Base-by-base conservation (phyloP, 1,140 invertebrate genomes). In the Argopecten irradians region DNA sequence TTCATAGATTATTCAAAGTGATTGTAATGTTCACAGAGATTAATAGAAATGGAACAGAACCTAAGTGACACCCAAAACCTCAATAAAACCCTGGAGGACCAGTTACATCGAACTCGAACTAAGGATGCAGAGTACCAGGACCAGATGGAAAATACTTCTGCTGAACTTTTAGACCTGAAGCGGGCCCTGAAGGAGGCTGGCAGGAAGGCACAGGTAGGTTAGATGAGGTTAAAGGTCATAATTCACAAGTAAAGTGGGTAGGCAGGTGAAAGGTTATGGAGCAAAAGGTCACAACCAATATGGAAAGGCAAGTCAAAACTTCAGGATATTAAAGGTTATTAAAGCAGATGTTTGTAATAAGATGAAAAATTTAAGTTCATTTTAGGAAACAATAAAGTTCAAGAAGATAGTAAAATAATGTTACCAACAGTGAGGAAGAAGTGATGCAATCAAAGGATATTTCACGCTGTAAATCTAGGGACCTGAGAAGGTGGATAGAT, bases 51-150 rank as follows among this genome's bases (percentile, higher is more conserved):
- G 82, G 93, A 95, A 87, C 82, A 93, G 0, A 91, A 92, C 1
- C 85, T 95, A 82, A 82, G 87, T 9, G 88, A 93, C 43, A 90
- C 92, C 19, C 89, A 94, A 41, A 92, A 94, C 34, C 32, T 91
- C 36, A 95, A 94, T 84, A 32, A 89, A 19, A 91, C 92, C 0
- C 90, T 95, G 16, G 91, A 94, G 86, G 93, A 94, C 36, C 92
- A 94, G 84, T 87, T 95, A 28, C 90, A 94, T 39, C 86, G 91
- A 8, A 92, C 88, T 43, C 90, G 91, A 5, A 83, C 92, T 46
- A 89, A 92, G 36, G 92, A 94, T 41, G 89, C 89, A 14, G 92
- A 94, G 83, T 82, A 92, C 0, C 92, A 94, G 86, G 90, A 92
- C n/a, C 85, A 88, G 34, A 91, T 95, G 33, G 91, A 93, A 39